Evolutionary conservation across 2,113 vertebrate species (phyloP), one percentile per base, ranked within the genome.

Genomic region (Athene cunicularia): DNA sequence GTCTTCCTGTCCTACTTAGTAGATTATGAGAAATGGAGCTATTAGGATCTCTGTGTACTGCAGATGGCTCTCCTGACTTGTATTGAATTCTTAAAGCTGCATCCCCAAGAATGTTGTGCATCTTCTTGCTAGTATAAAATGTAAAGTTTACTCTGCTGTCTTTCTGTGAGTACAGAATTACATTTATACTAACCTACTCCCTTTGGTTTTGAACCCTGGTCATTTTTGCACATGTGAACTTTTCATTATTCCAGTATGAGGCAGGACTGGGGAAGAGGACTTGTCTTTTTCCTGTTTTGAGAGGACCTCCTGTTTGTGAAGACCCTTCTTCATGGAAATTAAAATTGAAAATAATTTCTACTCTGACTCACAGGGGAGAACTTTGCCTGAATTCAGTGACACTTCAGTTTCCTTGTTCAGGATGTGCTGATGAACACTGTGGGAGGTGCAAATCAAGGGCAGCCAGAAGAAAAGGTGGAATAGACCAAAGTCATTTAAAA

Each of bases 401-500:
- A 63, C 33, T 80, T 94, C 9, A 41, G 58, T 67, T 77, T 84
- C 12, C 67, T 63, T 68, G 41, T 67, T 94, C 37, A 47, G 71
- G n/a, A 41, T 70, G 50, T 75, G 13, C 53, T 66, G 68, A 66
- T 74, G 76, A 91, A 35, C 67, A 35, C 59, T 58, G 53, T 52
- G 53, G 66, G 72, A 92, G 16, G 5, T 67, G 30, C 1, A 1
- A 86, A 70, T 63, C 32, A 33, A 74, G 43, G 68, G 19, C 50
- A 92, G 60, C 9, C 70, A 85, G 71, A 76, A 63, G 43, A 72
- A 84, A 47, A 60, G 33, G 49, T 87, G 27, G n/a, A 93, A 77
- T n/a, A 85, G 30, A 88, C n/a, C 12, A 37, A 74, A 93, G 76
- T 67, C 2, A 93, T 94, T 96, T 95, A 20, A 63, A 95, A 93